These are phyloP conservation scores for Elephas maximus DNA, from an alignment of 2,113 vertebrate species.

Conservation along the genomic window DNA sequence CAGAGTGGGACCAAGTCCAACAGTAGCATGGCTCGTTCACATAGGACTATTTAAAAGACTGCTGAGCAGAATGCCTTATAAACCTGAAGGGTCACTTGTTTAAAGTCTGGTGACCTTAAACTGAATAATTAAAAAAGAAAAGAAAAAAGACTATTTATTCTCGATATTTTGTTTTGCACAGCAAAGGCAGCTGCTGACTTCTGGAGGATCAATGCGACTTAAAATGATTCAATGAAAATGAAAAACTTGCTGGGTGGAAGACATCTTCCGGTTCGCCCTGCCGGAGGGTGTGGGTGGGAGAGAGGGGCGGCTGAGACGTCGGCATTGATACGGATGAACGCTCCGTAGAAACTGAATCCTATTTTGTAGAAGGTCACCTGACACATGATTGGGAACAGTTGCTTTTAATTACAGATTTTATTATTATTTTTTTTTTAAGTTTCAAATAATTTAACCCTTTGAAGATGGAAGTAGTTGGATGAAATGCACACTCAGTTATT, in stretches of 20 bases:
- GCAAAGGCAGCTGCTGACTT: slow-evolving; percentile 98
- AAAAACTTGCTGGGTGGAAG: slow-evolving; percentile 87
- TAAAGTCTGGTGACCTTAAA: slow-evolving; percentile 94
- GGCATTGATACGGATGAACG: slow-evolving; percentile 86
- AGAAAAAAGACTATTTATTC: slow-evolving; percentile 98
- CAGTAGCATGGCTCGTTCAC: slow-evolving; percentile 90
- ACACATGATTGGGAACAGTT: slow-evolving; percentile 90
- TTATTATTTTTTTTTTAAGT: slow-evolving; percentile 89
- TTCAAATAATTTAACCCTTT: slow-evolving; percentile 91
- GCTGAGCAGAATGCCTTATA: slow-evolving; percentile 96
- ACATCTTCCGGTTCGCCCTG: slow-evolving; percentile 88
- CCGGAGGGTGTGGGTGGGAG: slow-evolving; percentile 82
- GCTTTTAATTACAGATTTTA: slow-evolving; percentile 89
- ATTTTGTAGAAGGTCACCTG: slow-evolving; percentile 88
- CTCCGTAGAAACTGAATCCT: slow-evolving; percentile 86
- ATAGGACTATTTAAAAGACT: slow-evolving; percentile 92
- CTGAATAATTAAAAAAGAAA: slow-evolving; percentile 87
- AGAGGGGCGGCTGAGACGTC: slow-evolving; percentile 83
- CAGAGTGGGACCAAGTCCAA: slow-evolving; percentile 92
- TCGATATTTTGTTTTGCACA: slow-evolving; percentile 99
- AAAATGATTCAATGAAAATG: slow-evolving; percentile 87
- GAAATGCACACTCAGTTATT: slow-evolving; percentile 87
- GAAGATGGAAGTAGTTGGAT: slow-evolving; percentile 88
- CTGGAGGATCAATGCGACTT: slow-evolving; percentile 91
- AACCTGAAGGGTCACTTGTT: slow-evolving; percentile 92